A percentile compares a stretch with the other conserved stretches of the same genome.
These are phyloP conservation scores for Octodonta nipae DNA, from an alignment of 2,888 invertebrate species.

Conservation along the genomic window DNA sequence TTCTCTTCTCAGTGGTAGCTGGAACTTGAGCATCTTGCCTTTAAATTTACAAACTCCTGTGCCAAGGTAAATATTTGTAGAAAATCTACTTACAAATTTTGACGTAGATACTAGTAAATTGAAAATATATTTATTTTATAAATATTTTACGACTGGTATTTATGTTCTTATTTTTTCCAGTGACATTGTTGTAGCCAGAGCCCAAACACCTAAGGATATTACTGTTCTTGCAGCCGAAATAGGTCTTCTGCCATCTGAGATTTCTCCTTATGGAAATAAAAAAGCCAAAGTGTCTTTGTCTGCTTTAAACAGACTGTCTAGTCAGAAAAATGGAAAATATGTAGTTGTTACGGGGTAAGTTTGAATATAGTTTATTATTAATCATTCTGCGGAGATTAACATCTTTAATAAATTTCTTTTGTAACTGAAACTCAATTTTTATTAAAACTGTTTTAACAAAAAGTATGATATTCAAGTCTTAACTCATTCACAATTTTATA, in stretches of 20 bases:
- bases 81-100: background rate
- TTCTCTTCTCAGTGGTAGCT: constrained; percentile 44
- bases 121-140: constrained; percentile 3
- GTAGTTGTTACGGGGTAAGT: constrained; percentile 86
- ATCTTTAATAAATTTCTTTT: too few species aligned
- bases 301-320: constrained; percentile 59
- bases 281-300: constrained; percentile 87
- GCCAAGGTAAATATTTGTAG: constrained; percentile 51
- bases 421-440: too few species aligned
- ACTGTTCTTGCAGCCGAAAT: constrained; percentile 66
- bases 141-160: background rate
- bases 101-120: background rate
- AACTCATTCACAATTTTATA: too few species aligned
- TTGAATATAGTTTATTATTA: too few species aligned
- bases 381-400: too few species aligned
- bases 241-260: constrained; percentile 64
- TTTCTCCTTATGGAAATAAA: constrained; percentile 80
- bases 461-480: too few species aligned
- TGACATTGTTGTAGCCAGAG: constrained; percentile 81
- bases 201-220: constrained; percentile 79
- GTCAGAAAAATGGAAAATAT: constrained; percentile 70
- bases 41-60: constrained; percentile 57
- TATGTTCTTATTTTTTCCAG: constrained; percentile 36
- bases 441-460: too few species aligned
- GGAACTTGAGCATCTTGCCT: constrained; percentile 59